These are phyloP conservation scores for Tuta absoluta DNA, from an alignment of 2,888 invertebrate genomes.

Conservation along the genomic window DNA sequence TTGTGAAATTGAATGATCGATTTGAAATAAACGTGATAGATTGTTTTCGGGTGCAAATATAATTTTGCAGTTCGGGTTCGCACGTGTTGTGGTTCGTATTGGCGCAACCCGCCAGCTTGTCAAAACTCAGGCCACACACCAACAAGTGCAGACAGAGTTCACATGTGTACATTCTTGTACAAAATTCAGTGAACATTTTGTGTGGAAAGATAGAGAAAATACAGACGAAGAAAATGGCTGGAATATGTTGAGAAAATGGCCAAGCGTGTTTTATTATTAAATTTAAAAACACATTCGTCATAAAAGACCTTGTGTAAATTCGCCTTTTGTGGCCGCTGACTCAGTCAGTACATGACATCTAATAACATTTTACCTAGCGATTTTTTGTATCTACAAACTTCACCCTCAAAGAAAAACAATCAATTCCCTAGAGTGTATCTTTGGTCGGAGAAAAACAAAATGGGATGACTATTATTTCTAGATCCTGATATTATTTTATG, in stretches of 20 bases:
- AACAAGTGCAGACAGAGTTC: constrained; percentile 22
- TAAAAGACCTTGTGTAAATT: neutral
- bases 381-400: neutral
- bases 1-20: constrained; percentile 24
- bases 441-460: neutral
- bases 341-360: neutral
- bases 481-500: neutral
- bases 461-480: neutral
- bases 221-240: constrained; percentile 2
- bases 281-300: constrained; percentile 2
- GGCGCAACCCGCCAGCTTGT: constrained; percentile 47
- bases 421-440: neutral
- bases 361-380: neutral
- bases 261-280: constrained; percentile 16
- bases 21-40: constrained; percentile 24
- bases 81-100: constrained; percentile 47
- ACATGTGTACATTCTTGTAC: constrained; percentile 2
- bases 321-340: neutral
- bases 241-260: neutral
- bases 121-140: constrained; percentile 44
- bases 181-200: constrained; percentile 4
- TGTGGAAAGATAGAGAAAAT: constrained; percentile 15
- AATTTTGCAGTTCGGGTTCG: constrained; percentile 31
- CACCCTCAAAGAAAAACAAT: neutral
- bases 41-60: constrained; percentile 26